phyloP scores from a whole-genome alignment of 2,888 invertebrate genomes.

The Anthophora plumipes region DNA sequence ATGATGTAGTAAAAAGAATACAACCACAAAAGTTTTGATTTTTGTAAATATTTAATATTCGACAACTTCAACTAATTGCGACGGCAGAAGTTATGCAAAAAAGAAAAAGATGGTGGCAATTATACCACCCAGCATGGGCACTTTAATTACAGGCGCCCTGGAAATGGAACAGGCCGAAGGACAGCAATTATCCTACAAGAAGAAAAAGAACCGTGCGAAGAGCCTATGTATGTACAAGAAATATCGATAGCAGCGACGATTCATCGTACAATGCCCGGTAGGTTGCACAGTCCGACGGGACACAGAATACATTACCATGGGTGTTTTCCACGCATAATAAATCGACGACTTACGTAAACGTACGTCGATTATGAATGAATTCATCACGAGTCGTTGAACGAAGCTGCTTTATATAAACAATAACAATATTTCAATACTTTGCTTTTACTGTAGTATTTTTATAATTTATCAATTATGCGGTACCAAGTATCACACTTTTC shows the following conservation, averaged over 20 bases:
- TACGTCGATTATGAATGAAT: constrained; percentile 12
- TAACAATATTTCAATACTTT: not conserved
- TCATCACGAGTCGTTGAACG: constrained; percentile 15
- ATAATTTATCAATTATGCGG: too few species aligned
- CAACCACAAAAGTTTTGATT: too few species aligned
- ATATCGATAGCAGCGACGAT: constrained; percentile 9
- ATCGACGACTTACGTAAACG: constrained; percentile 18
- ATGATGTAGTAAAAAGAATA: too few species aligned
- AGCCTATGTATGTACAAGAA: not conserved
- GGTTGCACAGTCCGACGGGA: constrained; percentile 19
- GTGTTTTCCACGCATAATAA: constrained; percentile 8
- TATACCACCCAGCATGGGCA: not conserved
- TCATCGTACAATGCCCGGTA: constrained; percentile 32
- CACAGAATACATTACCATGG: constrained; percentile 24
- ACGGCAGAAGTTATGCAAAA: not conserved
- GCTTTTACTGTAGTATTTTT: too few species aligned
- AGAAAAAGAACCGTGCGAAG: constrained; percentile 21
- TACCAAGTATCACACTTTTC: too few species aligned
- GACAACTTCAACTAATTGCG: not conserved
- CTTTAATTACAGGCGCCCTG: not conserved
- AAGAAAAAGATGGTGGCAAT: not conserved
- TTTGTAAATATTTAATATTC: too few species aligned
- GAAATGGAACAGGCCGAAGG: constrained; percentile 44
- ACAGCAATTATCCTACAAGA: constrained; percentile 15
- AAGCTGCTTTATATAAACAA: not conserved